Percentiles rank a stretch among this genome's conserved stretches.
Evolutionary conservation across 2,797 vertebrate genomes (phyloP).

Genomic region (Lindbergichthys nudifrons): DNA sequence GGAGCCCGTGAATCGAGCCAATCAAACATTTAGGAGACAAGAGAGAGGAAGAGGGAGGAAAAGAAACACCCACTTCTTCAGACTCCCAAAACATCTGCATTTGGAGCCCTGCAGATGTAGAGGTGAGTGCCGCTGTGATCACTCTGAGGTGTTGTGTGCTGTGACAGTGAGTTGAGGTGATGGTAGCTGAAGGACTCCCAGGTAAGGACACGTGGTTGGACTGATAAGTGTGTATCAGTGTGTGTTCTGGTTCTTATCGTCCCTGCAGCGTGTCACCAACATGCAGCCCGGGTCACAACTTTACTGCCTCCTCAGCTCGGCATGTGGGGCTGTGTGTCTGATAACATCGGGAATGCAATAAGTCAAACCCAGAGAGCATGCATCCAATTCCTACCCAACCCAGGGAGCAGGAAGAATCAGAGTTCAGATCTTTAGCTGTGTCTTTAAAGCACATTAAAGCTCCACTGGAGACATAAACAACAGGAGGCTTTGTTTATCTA

Average conservation of each 20-base stretch:
- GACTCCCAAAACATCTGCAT: not conserved
- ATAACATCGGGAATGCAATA: constrained; percentile 31
- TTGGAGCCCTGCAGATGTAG: constrained; percentile 28
- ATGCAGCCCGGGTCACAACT: constrained; percentile 38
- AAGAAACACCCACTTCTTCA: not conserved
- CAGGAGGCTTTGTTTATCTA: not conserved
- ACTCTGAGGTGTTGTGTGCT: constrained; percentile 12
- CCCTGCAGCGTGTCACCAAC: constrained; percentile 12
- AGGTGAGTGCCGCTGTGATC: constrained; percentile 62
- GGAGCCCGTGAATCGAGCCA: constrained; percentile 28
- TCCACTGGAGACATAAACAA: not conserved
- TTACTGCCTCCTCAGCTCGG: constrained; percentile 2
- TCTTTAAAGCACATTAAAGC: constrained; percentile 1
- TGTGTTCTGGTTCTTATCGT: not conserved
- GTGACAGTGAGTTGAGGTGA: constrained; percentile 27
- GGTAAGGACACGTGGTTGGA: constrained; percentile 62
- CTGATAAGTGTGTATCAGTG: constrained; percentile 2
- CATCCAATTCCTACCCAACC: not conserved
- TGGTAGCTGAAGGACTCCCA: constrained; percentile 27
- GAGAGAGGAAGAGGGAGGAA: not conserved
- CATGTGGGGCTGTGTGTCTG: constrained; percentile 29
- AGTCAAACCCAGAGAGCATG: constrained; percentile 26
- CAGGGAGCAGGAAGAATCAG: not conserved
- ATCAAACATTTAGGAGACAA: not conserved
- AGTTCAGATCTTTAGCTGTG: not conserved